phyloP scores from a whole-genome alignment of 1,140 invertebrate genomes.

The Leptonema lineaticorne region DNA sequence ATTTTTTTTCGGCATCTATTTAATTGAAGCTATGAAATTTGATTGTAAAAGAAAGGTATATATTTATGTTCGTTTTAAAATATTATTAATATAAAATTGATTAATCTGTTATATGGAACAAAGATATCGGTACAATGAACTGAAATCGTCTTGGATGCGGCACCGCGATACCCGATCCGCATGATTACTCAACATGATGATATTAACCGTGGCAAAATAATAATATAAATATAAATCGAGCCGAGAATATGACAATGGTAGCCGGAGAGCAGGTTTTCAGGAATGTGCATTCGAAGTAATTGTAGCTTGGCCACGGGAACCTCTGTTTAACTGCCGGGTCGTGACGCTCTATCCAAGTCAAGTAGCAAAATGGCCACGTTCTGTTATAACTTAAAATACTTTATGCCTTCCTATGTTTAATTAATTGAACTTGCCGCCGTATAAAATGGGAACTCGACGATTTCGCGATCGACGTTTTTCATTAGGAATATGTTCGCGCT shows the following conservation, averaged over 20 bases:
- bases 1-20: no score
- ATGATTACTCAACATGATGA: slow-evolving; percentile 9
- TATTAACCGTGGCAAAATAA: slow-evolving; percentile 4
- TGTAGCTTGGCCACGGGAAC: slow-evolving; percentile 28
- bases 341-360: slow-evolving; percentile 28
- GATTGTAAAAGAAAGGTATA: no score
- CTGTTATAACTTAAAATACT: slow-evolving; percentile 19
- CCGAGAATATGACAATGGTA: slow-evolving; percentile 26
- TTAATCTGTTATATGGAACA: no score
- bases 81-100: no score
- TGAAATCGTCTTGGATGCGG: no score
- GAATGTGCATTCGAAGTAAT: slow-evolving; percentile 29
- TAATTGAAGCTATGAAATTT: no score
- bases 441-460: no score
- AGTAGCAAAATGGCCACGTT: slow-evolving; percentile 13
- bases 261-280: slow-evolving; percentile 20
- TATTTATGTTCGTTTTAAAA: no score
- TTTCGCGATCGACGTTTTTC: no score
- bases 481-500: no score
- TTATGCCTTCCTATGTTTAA: slow-evolving; percentile 20
- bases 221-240: slow-evolving; percentile 4
- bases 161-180: no score
- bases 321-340: slow-evolving; percentile 32
- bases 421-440: background rate
- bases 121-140: no score